phyloP scores from a whole-genome alignment of 2,113 vertebrate genomes.

The Scartelaos histophorus region DNA sequence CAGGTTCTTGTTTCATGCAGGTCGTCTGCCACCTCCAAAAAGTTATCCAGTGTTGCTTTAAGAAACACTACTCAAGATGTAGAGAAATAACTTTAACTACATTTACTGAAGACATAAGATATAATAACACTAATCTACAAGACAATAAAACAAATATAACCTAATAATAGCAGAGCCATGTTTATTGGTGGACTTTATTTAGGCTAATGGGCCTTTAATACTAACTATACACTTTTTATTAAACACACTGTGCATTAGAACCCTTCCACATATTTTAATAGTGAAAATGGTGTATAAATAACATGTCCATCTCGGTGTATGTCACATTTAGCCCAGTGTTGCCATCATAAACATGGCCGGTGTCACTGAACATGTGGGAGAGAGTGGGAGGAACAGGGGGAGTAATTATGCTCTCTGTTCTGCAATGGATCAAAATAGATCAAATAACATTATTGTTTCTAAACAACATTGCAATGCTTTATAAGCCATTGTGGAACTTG shows the following conservation, averaged over 20 bases:
- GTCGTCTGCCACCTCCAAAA: too few relatives aligned
- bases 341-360: background rate
- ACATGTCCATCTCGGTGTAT: background rate
- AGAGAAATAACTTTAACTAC: too few relatives aligned
- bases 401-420: background rate
- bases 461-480: background rate
- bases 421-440: background rate
- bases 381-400: background rate
- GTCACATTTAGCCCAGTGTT: background rate
- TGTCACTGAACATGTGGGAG: background rate
- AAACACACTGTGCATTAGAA: too few relatives aligned
- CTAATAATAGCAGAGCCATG: background rate
- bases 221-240: too few relatives aligned
- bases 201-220: too few relatives aligned
- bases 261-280: too few relatives aligned
- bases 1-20: too few relatives aligned
- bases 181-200: too few relatives aligned
- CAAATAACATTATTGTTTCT: background rate
- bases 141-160: background rate
- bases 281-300: too few relatives aligned
- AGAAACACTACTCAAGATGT: too few relatives aligned
- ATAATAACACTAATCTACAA: too few relatives aligned
- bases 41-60: too few relatives aligned
- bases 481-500: constrained; percentile 34
- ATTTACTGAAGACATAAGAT: background rate